These are phyloP conservation scores for Trochalopteron elliotii DNA, from an alignment of 2,113 vertebrate genomes.

Conservation along the genomic window DNA sequence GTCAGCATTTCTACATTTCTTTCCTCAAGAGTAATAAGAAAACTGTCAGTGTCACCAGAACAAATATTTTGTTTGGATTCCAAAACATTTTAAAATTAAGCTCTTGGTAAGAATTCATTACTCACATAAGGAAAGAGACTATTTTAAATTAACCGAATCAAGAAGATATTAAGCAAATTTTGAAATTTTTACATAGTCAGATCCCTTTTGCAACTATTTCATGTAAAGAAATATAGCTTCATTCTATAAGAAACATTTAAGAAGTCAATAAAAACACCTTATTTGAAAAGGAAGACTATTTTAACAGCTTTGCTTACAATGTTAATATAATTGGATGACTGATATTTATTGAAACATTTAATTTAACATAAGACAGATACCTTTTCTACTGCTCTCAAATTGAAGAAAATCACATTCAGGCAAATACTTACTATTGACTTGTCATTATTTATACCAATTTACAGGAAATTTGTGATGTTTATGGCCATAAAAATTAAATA, in stretches of 20 bases:
- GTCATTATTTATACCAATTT: background rate
- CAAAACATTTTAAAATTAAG: background rate
- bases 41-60: background rate
- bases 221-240: background rate
- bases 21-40: background rate
- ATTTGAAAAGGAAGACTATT: background rate
- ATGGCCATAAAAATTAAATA: background rate
- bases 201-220: background rate
- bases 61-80: background rate
- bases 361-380: background rate
- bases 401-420: background rate
- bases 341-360: background rate
- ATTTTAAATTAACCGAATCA: background rate
- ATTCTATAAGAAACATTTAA: background rate
- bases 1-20: background rate
- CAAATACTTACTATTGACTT: background rate
- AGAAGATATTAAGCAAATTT: background rate
- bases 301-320: background rate
- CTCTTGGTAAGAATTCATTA: background rate
- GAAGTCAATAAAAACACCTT: background rate
- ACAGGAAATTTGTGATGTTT: background rate
- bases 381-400: background rate
- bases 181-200: background rate
- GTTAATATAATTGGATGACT: background rate
- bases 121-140: background rate